Base-by-base conservation (phyloP, 2,888 invertebrate species). In the Troides oblongomaculatus region DNA sequence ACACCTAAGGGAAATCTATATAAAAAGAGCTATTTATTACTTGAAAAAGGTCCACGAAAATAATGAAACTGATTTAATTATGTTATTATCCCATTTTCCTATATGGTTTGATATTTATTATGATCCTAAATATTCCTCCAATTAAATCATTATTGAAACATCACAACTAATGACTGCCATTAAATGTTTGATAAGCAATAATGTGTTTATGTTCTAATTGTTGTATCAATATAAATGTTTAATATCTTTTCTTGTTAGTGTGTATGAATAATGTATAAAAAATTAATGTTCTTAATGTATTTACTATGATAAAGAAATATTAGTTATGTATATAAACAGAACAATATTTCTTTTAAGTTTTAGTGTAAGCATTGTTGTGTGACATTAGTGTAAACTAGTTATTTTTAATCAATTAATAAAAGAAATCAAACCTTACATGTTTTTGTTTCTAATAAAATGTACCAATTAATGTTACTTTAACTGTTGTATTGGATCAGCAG, bases 41-140 rank as follows among this genome's bases (percentile, higher is more conserved):
- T 77, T 92, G 46, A 77, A 77, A 0, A 70, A 72, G 14, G 62
- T 90, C 23, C 77, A 83, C 70, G 62, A 70, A n/a, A 64, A 79
- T 53, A 83, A 79, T 18, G 80, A 84, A 73, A 80, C 76, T 80
- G 85, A 90, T 72, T 78, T 90, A 21, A 81, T 88, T 39, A 77
- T 92, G 81, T 72, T 92, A 43, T 70, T 92, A 23, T 84, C 87
- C n/a, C 92, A 92, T 77, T 92, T 82, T 74, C 86, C 87, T 43
- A 77, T 82, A 30, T 92, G 92, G 92, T 89, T 90, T 78, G 79
- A 86, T 77, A 73, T 87, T 68, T 90, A 87, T 77, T 82, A 79
- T 74, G 53, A 73, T 50, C 56, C 58, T 64, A 21, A 66, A 63
- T 25, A 66, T 50, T 53, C 25, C 57, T 21, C 17, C 21, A 23